phyloP scores from a whole-genome alignment of 30 jellyfish, hydroid and myxozoan genomes.

The Cassiopea andromeda region DNA sequence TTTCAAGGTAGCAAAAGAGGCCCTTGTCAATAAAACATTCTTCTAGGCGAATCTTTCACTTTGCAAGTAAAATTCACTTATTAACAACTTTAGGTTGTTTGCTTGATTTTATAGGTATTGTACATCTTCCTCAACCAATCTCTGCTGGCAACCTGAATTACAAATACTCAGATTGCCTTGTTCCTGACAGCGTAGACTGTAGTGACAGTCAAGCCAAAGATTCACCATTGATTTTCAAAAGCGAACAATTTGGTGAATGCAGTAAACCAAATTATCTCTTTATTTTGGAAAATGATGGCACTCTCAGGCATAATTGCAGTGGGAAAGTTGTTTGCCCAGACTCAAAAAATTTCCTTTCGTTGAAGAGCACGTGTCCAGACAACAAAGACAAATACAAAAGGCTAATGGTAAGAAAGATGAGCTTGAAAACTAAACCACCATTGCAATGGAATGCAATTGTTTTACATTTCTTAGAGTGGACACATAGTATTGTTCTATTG shows the following conservation, averaged over 20 bases:
- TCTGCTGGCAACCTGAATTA: slow-evolving; percentile 65
- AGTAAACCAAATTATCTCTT: slow-evolving; percentile 55
- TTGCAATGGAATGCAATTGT: background rate
- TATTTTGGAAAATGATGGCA: slow-evolving; percentile 78
- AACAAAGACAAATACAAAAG: slow-evolving; percentile 60
- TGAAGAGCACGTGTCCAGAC: slow-evolving; percentile 42
- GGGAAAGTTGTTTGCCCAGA: slow-evolving; percentile 85
- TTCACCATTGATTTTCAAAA: slow-evolving; percentile 46
- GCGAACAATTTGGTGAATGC: slow-evolving; percentile 75
- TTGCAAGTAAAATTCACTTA: background rate
- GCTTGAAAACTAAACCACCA: too few species aligned
- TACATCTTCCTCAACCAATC: slow-evolving; percentile 63
- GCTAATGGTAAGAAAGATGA: slow-evolving; percentile 28
- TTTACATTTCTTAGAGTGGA: background rate
- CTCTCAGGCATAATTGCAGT: slow-evolving; percentile 86
- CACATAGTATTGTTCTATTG: too few species aligned
- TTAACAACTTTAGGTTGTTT: background rate
- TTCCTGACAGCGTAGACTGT: slow-evolving; percentile 48
- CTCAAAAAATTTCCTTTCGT: slow-evolving; percentile 6
- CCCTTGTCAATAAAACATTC: too few species aligned
- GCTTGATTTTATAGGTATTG: slow-evolving; percentile 3
- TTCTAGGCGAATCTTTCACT: background rate
- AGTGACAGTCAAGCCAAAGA: slow-evolving; percentile 77
- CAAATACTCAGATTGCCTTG: slow-evolving; percentile 66
- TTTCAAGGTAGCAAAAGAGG: too few species aligned